Evolutionary conservation across 2,888 invertebrate species (phyloP), one percentile per base, ranked within the genome.

Genomic region (Epinotia nisella): DNA sequence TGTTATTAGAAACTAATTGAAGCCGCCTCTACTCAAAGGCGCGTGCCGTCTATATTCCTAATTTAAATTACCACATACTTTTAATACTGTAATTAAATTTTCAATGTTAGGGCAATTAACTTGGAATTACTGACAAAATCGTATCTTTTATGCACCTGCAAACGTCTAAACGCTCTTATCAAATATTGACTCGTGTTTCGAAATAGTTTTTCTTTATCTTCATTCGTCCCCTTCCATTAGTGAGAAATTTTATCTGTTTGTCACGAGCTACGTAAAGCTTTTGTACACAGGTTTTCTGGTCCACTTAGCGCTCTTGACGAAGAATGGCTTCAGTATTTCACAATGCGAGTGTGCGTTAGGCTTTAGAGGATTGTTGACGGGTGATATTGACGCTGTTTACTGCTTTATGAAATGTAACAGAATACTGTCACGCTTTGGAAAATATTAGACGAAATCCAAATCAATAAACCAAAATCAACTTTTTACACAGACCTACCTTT

Each of bases 241-340:
- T 80, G 70, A 77, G 83, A 84, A 81, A 83, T 78, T 82, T 86
- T 89, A 88, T 90, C 87, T 85, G 81, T 85, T 83, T 85, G 87
- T 87, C 88, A 88, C 88, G 85, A 79, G 80, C 77, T 75, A 80
- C n/a, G 45, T 64, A 64, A 81, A 77, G 78, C 76, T 77, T 2
- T 2, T 76, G 80, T 75, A 84, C 79, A 83, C 75, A 66, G 69
- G 56, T 81, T 83, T 80, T 83, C 80, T 62, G 55, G 75, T 78
- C 82, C 83, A 83, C 80, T 86, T 86, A 85, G 81, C 83, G 77
- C 75, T 71, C 41, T 62, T n/a, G 76, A 66, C 71, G 71, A 78
- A 79, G 72, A 76, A 74, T 58, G 35, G 65, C 74, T 69, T 71
- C 60, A 74, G 76, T 76, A 58, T 74, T 75, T 72, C 76, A 65